phyloP scores from a whole-genome alignment of 2,797 vertebrate species.

The Amblyraja radiata region DNA sequence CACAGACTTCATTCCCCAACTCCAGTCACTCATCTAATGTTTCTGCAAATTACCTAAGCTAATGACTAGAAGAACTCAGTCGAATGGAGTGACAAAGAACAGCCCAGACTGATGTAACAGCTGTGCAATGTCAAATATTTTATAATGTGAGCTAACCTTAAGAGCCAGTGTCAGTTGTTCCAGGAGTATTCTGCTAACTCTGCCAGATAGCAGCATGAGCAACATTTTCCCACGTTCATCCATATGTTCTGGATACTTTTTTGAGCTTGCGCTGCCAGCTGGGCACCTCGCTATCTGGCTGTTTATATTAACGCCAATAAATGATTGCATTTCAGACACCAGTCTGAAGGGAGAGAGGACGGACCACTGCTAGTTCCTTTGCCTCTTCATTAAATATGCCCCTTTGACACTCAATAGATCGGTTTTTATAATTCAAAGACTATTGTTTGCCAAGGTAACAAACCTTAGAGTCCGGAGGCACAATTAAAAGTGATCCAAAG shows the following conservation, averaged over 20 bases:
- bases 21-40: conserved; percentile 6
- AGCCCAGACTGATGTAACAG: conserved; percentile 20
- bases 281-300: background rate
- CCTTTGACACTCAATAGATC: background rate
- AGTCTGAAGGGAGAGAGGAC: too few relatives aligned
- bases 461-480: background rate
- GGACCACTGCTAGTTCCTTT: background rate
- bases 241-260: background rate
- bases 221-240: background rate
- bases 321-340: background rate
- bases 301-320: too few relatives aligned
- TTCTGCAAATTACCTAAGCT: conserved; percentile 15
- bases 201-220: background rate
- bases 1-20: conserved; percentile 10
- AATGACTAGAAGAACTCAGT: background rate
- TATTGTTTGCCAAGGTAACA: background rate
- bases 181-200: background rate
- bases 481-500: too few relatives aligned
- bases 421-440: background rate
- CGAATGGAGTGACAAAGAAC: conserved; percentile 22
- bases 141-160: background rate
- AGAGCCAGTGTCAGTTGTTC: background rate
- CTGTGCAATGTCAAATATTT: conserved; percentile 15
- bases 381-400: background rate
- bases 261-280: background rate